Evolutionary conservation across 2,888 invertebrate species (phyloP).

Genomic region (Mesoligia furuncula): DNA sequence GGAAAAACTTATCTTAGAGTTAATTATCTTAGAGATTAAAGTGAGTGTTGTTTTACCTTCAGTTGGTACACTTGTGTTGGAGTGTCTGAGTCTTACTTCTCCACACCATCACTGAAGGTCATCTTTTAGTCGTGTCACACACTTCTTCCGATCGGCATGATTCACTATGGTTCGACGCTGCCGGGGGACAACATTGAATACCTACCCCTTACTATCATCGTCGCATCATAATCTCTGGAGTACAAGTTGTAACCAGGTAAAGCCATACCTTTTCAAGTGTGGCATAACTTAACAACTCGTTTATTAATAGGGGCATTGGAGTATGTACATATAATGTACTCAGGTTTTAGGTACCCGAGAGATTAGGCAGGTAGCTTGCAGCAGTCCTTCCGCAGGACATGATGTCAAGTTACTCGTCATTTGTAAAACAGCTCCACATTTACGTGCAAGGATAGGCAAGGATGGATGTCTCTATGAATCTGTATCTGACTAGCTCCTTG

Average conservation of each 20-base stretch:
- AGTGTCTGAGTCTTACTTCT: not conserved
- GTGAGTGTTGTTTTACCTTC: not conserved
- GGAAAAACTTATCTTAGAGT: not conserved
- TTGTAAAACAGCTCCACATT: not conserved
- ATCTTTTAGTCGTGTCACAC: not conserved
- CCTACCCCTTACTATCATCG: not conserved
- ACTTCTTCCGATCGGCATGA: not conserved
- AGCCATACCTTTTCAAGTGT: not conserved
- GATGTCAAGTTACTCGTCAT: too few relatives aligned
- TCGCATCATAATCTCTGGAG: not conserved
- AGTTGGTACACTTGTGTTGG: not conserved
- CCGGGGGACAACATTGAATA: too few relatives aligned
- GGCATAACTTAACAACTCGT: not conserved
- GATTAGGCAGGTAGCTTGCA: too few relatives aligned
- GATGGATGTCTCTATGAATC: not conserved
- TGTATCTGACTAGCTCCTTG: not conserved
- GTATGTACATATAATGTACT: too few relatives aligned
- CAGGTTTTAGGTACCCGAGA: too few relatives aligned
- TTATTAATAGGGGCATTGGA: not conserved
- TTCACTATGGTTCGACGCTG: not conserved
- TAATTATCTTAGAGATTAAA: not conserved
- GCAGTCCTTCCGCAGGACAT: too few relatives aligned
- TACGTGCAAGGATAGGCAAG: not conserved
- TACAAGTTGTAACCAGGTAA: too few relatives aligned
- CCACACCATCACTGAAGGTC: not conserved